phyloP scores from a whole-genome alignment of 2,113 vertebrate genomes.

The Sprattus sprattus region DNA sequence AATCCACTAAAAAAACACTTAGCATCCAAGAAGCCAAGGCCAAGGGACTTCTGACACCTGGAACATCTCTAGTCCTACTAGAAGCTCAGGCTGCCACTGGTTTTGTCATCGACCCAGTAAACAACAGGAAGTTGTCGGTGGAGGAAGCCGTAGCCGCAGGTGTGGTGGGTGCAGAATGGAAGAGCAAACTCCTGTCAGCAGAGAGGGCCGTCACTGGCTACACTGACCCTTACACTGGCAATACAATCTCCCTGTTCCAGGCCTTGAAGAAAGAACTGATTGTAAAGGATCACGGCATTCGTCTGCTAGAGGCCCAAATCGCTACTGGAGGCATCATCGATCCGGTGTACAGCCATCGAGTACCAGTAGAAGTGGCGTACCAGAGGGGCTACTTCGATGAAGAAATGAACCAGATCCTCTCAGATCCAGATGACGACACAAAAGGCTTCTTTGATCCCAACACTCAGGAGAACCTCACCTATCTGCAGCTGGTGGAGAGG shows the following conservation, averaged over 20 bases:
- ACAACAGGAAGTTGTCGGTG: constrained; percentile 76
- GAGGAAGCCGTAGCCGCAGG: constrained; percentile 68
- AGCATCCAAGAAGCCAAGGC: constrained; percentile 77
- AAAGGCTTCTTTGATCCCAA: constrained; percentile 80
- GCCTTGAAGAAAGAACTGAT: constrained; percentile 62
- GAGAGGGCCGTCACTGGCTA: constrained; percentile 55
- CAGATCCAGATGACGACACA: constrained; percentile 70
- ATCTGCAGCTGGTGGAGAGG: constrained; percentile 54
- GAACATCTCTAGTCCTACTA: constrained; percentile 80
- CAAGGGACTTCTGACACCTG: constrained; percentile 72
- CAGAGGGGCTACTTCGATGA: constrained; percentile 76
- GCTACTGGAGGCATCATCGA: constrained; percentile 78
- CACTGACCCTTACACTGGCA: constrained; percentile 51
- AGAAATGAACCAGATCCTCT: constrained; percentile 75
- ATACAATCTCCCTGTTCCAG: constrained; percentile 62
- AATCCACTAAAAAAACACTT: constrained; percentile 69
- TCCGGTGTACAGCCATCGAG: constrained; percentile 72
- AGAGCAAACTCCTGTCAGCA: constrained; percentile 52
- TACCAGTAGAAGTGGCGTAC: constrained; percentile 80
- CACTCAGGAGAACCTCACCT: constrained; percentile 64
- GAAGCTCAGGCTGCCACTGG: constrained; percentile 86
- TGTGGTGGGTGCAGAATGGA: constrained; percentile 60
- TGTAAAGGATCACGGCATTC: constrained; percentile 60
- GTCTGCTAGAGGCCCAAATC: constrained; percentile 68
- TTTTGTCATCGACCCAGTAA: constrained; percentile 77